These are phyloP conservation scores for Andrena cerasifolii DNA, from an alignment of 1,140 invertebrate species.

Conservation along the genomic window DNA sequence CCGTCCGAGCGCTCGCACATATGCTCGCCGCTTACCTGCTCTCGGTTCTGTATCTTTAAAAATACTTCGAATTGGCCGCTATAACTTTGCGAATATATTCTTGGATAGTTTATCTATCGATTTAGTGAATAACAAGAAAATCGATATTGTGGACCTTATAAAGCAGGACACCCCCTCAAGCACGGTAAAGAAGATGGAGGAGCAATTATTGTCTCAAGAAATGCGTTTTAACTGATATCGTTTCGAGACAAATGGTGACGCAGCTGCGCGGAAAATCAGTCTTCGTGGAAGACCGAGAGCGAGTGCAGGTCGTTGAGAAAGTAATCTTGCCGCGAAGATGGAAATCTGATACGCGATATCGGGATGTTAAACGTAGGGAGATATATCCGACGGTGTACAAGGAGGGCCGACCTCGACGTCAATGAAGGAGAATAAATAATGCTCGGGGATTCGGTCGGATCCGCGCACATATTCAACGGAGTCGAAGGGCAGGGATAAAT, in stretches of 20 bases:
- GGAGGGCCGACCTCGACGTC: conserved; percentile 43
- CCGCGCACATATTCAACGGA: conserved; percentile 36
- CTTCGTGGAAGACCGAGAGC: background rate
- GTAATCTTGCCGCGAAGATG: background rate
- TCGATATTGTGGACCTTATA: too few relatives aligned
- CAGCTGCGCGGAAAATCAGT: background rate
- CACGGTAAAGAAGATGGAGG: background rate
- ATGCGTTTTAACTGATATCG: background rate
- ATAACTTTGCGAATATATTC: too few relatives aligned
- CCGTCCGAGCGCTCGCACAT: too few relatives aligned
- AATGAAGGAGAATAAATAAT: conserved; percentile 76
- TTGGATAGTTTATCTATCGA: too few relatives aligned
- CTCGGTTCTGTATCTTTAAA: too few relatives aligned
- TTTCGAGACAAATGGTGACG: background rate
- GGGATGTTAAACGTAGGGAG: conserved; percentile 7
- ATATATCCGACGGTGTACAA: background rate
- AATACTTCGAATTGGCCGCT: too few relatives aligned
- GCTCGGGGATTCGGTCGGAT: conserved; percentile 46
- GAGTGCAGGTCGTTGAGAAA: too few relatives aligned
- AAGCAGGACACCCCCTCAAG: too few relatives aligned
- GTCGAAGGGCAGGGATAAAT: conserved; percentile 73
- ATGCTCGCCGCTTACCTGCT: too few relatives aligned
- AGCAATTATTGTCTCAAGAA: background rate
- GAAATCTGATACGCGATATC: background rate
- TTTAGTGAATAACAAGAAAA: too few relatives aligned